These are phyloP conservation scores for Heteropelma amictum DNA, from an alignment of 2,888 invertebrate genomes.

Conservation along the genomic window DNA sequence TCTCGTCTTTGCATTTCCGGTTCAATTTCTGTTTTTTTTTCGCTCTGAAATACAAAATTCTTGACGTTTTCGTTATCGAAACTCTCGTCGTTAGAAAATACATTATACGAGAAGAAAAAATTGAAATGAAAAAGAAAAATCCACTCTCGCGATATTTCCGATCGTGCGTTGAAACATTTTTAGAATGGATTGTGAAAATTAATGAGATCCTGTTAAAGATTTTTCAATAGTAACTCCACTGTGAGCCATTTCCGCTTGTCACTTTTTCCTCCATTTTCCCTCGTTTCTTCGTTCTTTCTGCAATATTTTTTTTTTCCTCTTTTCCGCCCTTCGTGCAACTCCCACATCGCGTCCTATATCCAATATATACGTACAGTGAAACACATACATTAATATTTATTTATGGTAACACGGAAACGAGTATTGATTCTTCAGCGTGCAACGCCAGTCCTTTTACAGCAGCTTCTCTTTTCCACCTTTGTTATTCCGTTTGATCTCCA, in stretches of 20 bases:
- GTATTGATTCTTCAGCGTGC: slow-evolving; percentile 42
- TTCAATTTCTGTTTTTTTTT: neutral
- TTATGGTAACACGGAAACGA: slow-evolving; percentile 37
- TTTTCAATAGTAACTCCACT: slow-evolving; percentile 14
- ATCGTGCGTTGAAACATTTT: too few species aligned
- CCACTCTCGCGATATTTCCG: too few species aligned
- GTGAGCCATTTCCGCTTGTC: neutral
- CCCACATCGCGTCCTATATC: slow-evolving; percentile 6
- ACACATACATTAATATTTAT: slow-evolving; percentile 43
- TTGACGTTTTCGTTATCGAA: neutral
- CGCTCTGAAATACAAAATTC: neutral
- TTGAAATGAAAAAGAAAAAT: too few species aligned
- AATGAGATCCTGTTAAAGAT: slow-evolving; percentile 18
- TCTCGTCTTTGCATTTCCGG: slow-evolving; percentile 4
- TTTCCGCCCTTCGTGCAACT: neutral
- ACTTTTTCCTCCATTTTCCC: neutral
- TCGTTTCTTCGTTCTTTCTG: neutral
- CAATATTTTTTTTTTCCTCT: neutral
- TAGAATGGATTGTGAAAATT: too few species aligned
- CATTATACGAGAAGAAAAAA: too few species aligned
- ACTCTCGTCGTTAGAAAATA: too few species aligned
- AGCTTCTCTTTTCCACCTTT: neutral
- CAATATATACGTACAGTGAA: neutral
- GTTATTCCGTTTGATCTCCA: slow-evolving; percentile 20
- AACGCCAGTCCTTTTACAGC: slow-evolving; percentile 1